A percentile compares a stretch with the other conserved stretches of the same genome.
Conservation (phyloP, 2,888 invertebrate genomes). For the Copidosoma aretas region DNA sequence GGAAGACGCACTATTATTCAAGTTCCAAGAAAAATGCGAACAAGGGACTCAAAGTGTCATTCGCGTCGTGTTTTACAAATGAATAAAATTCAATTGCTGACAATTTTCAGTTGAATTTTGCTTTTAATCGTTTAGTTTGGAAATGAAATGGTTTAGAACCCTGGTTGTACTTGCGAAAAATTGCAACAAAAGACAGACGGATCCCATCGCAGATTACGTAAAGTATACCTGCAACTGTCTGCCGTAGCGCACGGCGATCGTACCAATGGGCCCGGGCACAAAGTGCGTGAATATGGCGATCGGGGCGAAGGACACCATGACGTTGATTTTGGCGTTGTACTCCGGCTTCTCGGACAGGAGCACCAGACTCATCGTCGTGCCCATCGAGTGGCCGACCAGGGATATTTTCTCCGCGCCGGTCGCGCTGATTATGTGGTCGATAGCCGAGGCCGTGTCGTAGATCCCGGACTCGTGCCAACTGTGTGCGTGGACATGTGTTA, state of each 20-base stretch:
- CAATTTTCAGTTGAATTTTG: too few species aligned
- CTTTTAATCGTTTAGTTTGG: too few species aligned
- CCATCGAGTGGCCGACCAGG: constrained; percentile 54
- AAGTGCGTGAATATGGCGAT: constrained; percentile 51
- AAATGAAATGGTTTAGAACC: too few species aligned
- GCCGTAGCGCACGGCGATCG: constrained; percentile 48
- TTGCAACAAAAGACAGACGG: background rate
- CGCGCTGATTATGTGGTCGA: constrained; percentile 48
- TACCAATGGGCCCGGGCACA: constrained; percentile 47
- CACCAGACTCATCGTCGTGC: constrained; percentile 49
- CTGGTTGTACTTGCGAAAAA: too few species aligned
- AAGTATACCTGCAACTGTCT: constrained; percentile 47
- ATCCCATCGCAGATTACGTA: background rate
- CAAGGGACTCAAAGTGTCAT: too few species aligned
- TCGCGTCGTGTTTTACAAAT: too few species aligned
- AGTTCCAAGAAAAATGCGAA: too few species aligned
- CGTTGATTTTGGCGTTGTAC: constrained; percentile 52
- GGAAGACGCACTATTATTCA: too few species aligned
- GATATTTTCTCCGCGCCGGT: constrained; percentile 49
- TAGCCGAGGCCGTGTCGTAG: constrained; percentile 49
- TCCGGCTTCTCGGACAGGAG: constrained; percentile 52
- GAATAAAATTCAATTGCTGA: too few species aligned
- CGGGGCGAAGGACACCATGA: constrained; percentile 50
- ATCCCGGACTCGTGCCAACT: constrained; percentile 55
- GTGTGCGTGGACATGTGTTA: too few species aligned